phyloP scores from a whole-genome alignment of 2,113 vertebrate genomes.

The Cyanoderma ruficeps region DNA sequence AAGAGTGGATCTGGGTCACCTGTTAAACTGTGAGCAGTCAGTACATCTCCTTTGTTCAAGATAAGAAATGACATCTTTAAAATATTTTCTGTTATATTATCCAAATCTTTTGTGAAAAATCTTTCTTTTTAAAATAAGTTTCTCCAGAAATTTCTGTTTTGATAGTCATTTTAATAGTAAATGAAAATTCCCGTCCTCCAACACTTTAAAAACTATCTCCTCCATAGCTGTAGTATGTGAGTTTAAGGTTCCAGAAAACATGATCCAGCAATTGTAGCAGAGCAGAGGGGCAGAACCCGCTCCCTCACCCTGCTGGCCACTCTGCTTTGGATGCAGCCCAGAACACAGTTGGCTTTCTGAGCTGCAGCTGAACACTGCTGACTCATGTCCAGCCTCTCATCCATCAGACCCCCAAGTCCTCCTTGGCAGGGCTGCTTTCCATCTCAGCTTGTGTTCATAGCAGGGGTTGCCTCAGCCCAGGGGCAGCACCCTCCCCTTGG shows the following conservation, averaged over 20 bases:
- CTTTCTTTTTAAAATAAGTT: neutral
- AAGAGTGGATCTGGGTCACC: neutral
- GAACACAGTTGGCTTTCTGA: fast-evolving
- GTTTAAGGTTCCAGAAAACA: neutral
- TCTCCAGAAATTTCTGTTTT: neutral
- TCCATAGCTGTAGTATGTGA: fast-evolving
- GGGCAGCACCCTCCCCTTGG: neutral
- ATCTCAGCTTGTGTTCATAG: neutral
- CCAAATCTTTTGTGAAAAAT: neutral
- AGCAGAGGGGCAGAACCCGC: neutral
- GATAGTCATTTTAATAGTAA: neutral
- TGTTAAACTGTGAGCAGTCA: neutral
- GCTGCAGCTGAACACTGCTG: neutral
- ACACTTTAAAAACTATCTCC: neutral
- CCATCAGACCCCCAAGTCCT: neutral
- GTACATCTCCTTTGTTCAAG: neutral
- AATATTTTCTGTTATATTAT: neutral
- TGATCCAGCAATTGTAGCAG: neutral
- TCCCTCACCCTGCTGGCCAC: neutral
- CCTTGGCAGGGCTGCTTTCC: neutral
- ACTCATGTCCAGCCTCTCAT: neutral
- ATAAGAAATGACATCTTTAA: neutral
- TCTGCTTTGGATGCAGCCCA: neutral
- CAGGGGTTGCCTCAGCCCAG: neutral
- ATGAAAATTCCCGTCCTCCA: neutral